Evolutionary conservation across 1,140 invertebrate species (phyloP).

Genomic region (Magallana ariakensis): DNA sequence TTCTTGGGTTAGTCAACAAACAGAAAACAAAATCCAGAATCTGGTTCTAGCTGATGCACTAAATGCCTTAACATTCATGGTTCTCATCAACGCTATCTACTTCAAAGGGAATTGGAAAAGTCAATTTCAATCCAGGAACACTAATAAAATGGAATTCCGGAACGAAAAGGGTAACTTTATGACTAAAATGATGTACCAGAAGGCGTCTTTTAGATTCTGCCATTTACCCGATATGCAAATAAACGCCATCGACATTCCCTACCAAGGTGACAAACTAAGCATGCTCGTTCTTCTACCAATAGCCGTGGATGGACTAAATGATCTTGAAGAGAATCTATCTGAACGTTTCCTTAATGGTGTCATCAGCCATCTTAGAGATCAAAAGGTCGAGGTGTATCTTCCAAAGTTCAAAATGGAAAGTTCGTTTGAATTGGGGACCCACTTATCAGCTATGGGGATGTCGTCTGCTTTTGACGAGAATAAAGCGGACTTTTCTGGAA

Average conservation of each 20-base stretch:
- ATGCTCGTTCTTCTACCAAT: slow-evolving; percentile 89
- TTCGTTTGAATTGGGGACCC: slow-evolving; percentile 59
- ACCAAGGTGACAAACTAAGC: slow-evolving; percentile 82
- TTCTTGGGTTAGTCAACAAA: slow-evolving; percentile 85
- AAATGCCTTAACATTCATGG: slow-evolving; percentile 82
- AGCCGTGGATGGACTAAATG: slow-evolving; percentile 70
- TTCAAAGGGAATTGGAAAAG: slow-evolving; percentile 89
- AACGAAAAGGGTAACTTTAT: slow-evolving; percentile 41
- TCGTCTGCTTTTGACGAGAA: slow-evolving; percentile 55
- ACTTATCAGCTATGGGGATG: slow-evolving; percentile 77
- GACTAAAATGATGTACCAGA: slow-evolving; percentile 61
- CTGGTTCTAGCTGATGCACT: slow-evolving; percentile 81
- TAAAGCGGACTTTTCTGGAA: slow-evolving; percentile 67
- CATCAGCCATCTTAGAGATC: neutral
- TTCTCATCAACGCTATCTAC: slow-evolving; percentile 89
- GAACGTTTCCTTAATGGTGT: slow-evolving; percentile 18
- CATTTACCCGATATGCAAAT: slow-evolving; percentile 80
- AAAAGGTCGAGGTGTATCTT: slow-evolving; percentile 66
- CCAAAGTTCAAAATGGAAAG: slow-evolving; percentile 75
- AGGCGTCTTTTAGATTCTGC: slow-evolving; percentile 39
- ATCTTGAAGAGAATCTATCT: slow-evolving; percentile 53
- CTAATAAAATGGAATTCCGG: slow-evolving; percentile 75
- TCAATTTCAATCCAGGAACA: slow-evolving; percentile 83
- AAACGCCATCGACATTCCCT: slow-evolving; percentile 86
- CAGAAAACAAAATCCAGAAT: slow-evolving; percentile 87